A percentile compares a stretch with the other conserved stretches of the same genome.
These are phyloP conservation scores for human (Homo sapiens) DNA, from an alignment of 2,113 vertebrate genomes.

Conservation along the genomic window DNA sequence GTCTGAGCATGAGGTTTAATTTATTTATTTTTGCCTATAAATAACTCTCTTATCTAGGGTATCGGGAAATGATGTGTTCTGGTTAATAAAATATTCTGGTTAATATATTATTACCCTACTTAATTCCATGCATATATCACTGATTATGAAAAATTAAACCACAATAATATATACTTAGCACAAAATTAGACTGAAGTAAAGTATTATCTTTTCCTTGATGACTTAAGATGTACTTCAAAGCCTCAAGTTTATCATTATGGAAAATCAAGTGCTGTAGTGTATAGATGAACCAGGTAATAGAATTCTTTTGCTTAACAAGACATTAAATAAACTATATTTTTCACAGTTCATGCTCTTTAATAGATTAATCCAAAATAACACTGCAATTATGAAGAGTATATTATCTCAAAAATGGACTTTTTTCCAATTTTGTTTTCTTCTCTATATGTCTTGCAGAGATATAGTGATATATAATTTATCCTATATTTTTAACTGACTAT, in stretches of 20 bases:
- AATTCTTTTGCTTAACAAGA: not conserved
- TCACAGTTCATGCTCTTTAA: not conserved
- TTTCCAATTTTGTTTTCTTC: not conserved
- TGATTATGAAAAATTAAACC: slow-evolving; percentile 60
- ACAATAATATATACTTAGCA: slow-evolving; percentile 55
- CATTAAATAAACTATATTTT: not conserved
- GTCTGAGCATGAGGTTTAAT: slow-evolving; percentile 18
- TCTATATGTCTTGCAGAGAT: not conserved
- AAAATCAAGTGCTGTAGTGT: not conserved
- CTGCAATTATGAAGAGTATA: not conserved
- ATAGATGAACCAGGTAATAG: not conserved
- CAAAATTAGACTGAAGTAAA: slow-evolving; percentile 28
- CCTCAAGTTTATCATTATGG: not conserved
- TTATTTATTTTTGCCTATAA: slow-evolving; percentile 63
- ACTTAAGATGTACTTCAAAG: slow-evolving; percentile 10
- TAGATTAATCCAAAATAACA: not conserved
- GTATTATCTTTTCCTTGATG: slow-evolving; percentile 14
- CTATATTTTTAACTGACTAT: not conserved
- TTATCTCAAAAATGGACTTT: slow-evolving; percentile 13
- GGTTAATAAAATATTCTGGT: slow-evolving; percentile 66
- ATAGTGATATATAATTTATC: not conserved
- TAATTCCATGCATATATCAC: slow-evolving; percentile 34
- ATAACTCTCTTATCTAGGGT: slow-evolving; percentile 49
- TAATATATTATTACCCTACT: slow-evolving; percentile 59
- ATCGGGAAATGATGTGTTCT: not conserved